Percentiles rank a stretch among this genome's conserved stretches.
Evolutionary conservation across 2,113 vertebrate species (phyloP).

Genomic region (Phaethornis superciliosus): DNA sequence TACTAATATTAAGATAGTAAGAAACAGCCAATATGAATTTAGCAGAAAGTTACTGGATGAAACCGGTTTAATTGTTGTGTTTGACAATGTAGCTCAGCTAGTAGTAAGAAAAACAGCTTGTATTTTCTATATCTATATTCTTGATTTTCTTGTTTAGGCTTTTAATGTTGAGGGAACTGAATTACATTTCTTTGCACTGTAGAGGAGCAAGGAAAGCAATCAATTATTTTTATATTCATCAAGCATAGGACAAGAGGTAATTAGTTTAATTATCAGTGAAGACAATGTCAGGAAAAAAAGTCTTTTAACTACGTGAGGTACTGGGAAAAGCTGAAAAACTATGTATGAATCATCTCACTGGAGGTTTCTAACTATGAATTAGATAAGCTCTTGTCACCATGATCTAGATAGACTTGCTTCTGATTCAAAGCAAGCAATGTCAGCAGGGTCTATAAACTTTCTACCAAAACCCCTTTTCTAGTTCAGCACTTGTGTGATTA

Average conservation of each 20-base stretch:
- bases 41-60: neutral
- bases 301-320: neutral
- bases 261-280: neutral
- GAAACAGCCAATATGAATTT: neutral
- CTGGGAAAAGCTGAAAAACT: neutral
- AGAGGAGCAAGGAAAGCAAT: neutral
- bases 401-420: neutral
- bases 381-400: neutral
- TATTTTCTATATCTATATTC: neutral
- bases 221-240: neutral
- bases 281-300: neutral
- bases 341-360: neutral
- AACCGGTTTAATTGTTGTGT: neutral
- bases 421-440: neutral
- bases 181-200: neutral
- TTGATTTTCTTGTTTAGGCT: neutral
- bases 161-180: neutral
- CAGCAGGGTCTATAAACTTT: neutral
- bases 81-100: neutral
- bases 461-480: neutral
- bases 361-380: neutral
- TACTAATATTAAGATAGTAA: neutral
- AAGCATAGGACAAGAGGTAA: neutral
- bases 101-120: neutral
- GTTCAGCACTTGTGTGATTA: neutral